Evolutionary conservation across 2,113 vertebrate species (phyloP).

Genomic region (Peromyscus maniculatus): DNA sequence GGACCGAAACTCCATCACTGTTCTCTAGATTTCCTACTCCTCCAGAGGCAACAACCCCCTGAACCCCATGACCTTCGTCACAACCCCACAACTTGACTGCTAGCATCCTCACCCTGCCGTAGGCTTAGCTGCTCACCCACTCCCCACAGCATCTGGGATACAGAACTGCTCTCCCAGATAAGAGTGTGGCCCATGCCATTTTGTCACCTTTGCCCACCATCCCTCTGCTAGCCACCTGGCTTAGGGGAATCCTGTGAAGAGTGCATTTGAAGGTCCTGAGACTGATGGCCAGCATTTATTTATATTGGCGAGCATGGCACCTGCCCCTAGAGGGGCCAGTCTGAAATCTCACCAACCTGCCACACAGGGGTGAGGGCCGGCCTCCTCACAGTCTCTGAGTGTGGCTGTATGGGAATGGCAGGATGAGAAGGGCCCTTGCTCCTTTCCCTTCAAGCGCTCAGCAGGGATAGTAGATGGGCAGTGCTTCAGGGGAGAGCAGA

Average conservation of each 20-base stretch:
- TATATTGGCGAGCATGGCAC: constrained; percentile 77
- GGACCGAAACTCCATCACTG: neutral
- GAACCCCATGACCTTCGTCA: neutral
- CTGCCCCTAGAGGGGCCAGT: constrained; percentile 73
- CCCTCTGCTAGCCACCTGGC: neutral
- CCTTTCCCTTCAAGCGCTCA: neutral
- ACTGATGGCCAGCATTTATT: constrained; percentile 83
- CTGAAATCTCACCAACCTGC: constrained; percentile 75
- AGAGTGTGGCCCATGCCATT: neutral
- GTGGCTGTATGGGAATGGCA: neutral
- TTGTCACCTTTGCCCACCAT: neutral
- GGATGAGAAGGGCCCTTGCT: too few species aligned
- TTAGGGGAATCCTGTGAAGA: neutral
- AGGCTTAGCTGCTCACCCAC: neutral
- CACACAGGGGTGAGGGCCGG: too few species aligned
- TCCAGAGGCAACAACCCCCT: neutral
- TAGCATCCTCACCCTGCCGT: neutral
- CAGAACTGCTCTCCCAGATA: neutral
- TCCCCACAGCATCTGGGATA: neutral
- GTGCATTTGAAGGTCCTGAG: neutral
- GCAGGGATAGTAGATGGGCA: neutral
- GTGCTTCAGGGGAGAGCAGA: neutral
- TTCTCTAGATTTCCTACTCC: neutral
- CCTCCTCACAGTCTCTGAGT: neutral
- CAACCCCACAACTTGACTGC: neutral